Evolutionary conservation across 2,113 vertebrate genomes (phyloP).

Genomic region (Mus spicilegus): DNA sequence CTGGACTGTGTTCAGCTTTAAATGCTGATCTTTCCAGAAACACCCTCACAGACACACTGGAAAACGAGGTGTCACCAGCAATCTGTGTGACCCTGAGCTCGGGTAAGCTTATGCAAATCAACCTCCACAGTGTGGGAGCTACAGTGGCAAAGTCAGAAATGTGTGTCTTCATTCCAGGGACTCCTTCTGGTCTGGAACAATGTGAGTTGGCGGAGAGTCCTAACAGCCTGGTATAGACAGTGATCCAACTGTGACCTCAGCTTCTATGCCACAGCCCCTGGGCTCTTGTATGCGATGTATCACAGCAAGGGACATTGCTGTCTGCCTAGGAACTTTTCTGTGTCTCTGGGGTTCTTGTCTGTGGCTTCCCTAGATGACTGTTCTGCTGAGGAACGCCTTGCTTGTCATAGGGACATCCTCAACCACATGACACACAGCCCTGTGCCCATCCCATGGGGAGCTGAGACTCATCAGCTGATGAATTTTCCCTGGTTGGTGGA

Average conservation of each 20-base stretch:
- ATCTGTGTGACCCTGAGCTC: neutral
- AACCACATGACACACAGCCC: neutral
- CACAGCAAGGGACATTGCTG: neutral
- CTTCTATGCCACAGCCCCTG: neutral
- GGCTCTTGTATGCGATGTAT: neutral
- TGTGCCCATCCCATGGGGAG: no score
- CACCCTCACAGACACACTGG: neutral
- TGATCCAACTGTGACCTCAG: neutral
- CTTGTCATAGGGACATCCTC: neutral
- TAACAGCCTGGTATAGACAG: neutral
- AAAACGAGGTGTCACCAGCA: neutral
- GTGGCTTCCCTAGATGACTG: neutral
- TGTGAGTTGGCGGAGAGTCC: neutral
- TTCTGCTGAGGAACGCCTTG: no score
- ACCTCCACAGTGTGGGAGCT: neutral
- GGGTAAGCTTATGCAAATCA: neutral
- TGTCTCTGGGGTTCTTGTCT: neutral
- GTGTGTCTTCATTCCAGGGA: neutral
- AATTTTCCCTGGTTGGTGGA: accelerated
- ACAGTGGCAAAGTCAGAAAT: neutral
- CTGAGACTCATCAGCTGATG: neutral
- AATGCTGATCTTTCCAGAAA: neutral
- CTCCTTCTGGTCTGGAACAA: neutral
- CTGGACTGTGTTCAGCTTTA: neutral
- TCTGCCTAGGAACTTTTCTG: neutral